Conservation (phyloP, 2,888 invertebrate species). For the Lacanobia oleracea region DNA sequence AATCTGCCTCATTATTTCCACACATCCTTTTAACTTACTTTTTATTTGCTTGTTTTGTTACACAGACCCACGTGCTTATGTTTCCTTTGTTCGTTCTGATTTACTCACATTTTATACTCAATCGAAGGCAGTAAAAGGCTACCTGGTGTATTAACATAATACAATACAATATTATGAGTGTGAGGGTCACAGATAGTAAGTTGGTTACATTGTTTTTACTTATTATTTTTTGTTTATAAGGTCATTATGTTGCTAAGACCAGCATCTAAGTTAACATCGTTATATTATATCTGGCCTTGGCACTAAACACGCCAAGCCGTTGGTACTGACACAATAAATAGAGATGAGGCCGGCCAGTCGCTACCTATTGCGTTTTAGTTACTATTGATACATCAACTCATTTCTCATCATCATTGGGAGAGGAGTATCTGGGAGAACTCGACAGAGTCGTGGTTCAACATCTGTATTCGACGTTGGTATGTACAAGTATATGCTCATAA, state of each 20-base stretch:
- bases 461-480: constrained; percentile 5
- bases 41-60: constrained; percentile 63
- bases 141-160: background rate
- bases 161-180: background rate
- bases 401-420: background rate
- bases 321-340: background rate
- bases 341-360: background rate
- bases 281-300: constrained; percentile 20
- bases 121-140: background rate
- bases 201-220: background rate
- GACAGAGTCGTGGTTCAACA: background rate
- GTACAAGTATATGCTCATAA: background rate
- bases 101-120: constrained; percentile 10
- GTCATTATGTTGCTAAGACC: background rate
- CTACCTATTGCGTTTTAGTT: background rate
- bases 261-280: constrained; percentile 17
- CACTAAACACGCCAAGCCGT: background rate
- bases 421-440: background rate
- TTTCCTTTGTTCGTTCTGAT: constrained; percentile 30
- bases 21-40: constrained; percentile 49
- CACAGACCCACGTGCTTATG: constrained; percentile 74
- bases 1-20: constrained; percentile 69
- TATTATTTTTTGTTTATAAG: background rate
- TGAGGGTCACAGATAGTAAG: background rate
- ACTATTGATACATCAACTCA: background rate